Conservation (phyloP, 2,888 invertebrate species). For the Philonicus albiceps region DNA sequence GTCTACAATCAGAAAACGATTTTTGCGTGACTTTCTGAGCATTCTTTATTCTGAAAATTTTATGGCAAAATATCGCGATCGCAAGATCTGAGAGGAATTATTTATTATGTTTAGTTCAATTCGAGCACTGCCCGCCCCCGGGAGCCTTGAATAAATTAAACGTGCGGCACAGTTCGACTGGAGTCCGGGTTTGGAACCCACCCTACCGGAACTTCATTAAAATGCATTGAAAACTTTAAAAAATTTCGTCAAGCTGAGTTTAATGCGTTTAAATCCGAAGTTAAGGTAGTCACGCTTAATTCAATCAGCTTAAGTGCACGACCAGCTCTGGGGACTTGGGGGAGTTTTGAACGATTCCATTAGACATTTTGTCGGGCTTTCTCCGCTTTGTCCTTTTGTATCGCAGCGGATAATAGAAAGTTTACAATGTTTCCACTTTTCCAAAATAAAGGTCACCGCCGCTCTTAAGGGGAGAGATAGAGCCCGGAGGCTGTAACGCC, state of each 20-base stretch:
- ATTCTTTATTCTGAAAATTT: background rate
- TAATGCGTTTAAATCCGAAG: background rate
- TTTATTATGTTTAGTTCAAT: background rate
- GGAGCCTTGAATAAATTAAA: background rate
- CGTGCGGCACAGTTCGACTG: background rate
- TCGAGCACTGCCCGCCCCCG: background rate
- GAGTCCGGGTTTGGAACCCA: background rate
- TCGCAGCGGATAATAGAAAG: background rate
- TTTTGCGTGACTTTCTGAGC: background rate
- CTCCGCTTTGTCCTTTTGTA: background rate
- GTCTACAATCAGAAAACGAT: background rate
- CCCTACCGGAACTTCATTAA: background rate
- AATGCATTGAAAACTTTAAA: background rate
- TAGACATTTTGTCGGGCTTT: background rate
- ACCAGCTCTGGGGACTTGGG: background rate
- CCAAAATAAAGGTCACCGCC: background rate
- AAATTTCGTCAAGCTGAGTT: background rate
- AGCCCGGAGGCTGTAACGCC: background rate
- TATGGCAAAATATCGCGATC: background rate
- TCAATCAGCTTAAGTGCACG: slow-evolving; percentile 17
- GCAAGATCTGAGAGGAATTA: background rate
- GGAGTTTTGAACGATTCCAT: background rate
- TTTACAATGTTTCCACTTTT: slow-evolving; percentile 13
- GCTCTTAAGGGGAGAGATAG: background rate
- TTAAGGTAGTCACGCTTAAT: background rate